Evolutionary conservation across 2,888 invertebrate species (phyloP).

Genomic region (Sipha maydis): DNA sequence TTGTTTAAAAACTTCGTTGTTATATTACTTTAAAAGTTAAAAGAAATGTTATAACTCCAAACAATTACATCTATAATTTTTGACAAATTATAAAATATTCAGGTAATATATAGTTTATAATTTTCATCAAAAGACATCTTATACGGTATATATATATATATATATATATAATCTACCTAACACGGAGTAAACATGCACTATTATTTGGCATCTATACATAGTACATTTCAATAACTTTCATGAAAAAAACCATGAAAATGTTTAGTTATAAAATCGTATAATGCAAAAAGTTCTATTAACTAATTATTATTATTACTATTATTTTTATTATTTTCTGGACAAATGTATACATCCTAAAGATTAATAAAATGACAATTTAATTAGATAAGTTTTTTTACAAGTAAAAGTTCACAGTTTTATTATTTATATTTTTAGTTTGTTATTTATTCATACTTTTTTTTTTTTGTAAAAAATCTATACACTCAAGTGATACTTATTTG

Average conservation of each 20-base stretch:
- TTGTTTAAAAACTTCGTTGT: not conserved
- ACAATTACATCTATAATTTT: not conserved
- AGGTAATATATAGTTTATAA: not conserved
- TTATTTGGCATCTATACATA: not conserved
- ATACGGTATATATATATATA: too few species aligned
- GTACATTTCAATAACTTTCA: slow-evolving; percentile 28
- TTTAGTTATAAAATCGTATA: slow-evolving; percentile 35
- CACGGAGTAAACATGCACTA: not conserved
- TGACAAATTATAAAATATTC: not conserved
- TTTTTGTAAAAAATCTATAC: slow-evolving; percentile 3
- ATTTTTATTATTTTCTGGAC: slow-evolving; percentile 3
- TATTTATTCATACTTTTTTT: slow-evolving; percentile 42
- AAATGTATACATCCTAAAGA: slow-evolving; percentile 20
- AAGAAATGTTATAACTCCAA: not conserved
- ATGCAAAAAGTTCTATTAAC: slow-evolving; percentile 28
- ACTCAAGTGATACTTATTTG: slow-evolving; percentile 32
- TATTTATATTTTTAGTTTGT: slow-evolving; percentile 31
- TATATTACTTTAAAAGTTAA: not conserved
- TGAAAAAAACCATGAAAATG: not conserved
- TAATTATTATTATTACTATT: not conserved
- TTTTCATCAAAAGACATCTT: slow-evolving; percentile 7
- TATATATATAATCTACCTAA: too few species aligned
- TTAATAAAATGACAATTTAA: slow-evolving; percentile 46
- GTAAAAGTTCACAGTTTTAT: slow-evolving; percentile 33
- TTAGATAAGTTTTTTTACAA: slow-evolving; percentile 47